Conservation (phyloP, 2,113 vertebrate genomes). For the Carassius carassius region DNA sequence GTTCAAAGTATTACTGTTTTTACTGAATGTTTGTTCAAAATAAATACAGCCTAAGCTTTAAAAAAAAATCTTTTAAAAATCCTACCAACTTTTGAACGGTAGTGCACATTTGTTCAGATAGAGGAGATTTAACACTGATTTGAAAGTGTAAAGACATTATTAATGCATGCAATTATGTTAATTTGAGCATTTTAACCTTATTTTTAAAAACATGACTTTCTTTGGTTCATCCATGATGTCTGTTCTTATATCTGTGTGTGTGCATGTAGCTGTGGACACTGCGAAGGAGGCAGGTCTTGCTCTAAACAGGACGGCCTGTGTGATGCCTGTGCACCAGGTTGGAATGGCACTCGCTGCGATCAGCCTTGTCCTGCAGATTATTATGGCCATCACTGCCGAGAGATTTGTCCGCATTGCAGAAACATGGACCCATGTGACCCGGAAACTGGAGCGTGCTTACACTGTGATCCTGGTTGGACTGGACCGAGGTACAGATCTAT, state of each 20-base stretch:
- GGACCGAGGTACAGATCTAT: conserved; percentile 79
- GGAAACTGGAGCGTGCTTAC: conserved; percentile 77
- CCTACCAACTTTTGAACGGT: no score
- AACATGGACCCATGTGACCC: conserved; percentile 77
- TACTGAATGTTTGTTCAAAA: no score
- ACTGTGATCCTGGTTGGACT: conserved; percentile 83
- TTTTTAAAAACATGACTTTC: neutral
- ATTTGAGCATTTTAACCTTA: neutral
- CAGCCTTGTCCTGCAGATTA: conserved; percentile 75
- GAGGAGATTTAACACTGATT: neutral
- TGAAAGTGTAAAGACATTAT: neutral
- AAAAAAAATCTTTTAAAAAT: no score
- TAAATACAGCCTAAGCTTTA: no score
- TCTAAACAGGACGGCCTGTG: conserved; percentile 81
- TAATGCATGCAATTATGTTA: neutral
- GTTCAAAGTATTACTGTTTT: no score
- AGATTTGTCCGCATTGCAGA: conserved; percentile 80
- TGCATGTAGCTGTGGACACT: conserved; percentile 83
- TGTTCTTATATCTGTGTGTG: neutral
- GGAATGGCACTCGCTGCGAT: conserved; percentile 86
- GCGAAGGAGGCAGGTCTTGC: conserved; percentile 76
- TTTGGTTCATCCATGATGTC: neutral
- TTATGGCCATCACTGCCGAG: conserved; percentile 80
- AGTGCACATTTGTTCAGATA: neutral
- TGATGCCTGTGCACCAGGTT: conserved; percentile 82